These are phyloP conservation scores for Stenodema calcarata DNA, from an alignment of 2,888 invertebrate genomes.

Conservation along the genomic window DNA sequence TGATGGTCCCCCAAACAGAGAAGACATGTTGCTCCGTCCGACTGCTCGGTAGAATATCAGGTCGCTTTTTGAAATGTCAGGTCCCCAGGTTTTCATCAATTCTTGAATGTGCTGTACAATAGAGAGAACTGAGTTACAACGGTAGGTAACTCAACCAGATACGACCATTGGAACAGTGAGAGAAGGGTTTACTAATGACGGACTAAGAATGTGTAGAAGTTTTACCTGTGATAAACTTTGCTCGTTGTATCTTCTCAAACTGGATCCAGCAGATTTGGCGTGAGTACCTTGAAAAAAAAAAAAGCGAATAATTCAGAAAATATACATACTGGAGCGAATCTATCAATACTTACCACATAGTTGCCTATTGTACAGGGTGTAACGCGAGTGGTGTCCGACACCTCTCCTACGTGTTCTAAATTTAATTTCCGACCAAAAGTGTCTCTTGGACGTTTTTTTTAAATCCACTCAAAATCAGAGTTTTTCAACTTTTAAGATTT, in stretches of 20 bases:
- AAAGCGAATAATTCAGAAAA: too few species aligned
- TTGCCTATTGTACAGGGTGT: too few species aligned
- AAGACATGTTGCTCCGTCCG: conserved; percentile 72
- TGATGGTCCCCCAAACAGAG: conserved; percentile 76
- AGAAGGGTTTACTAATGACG: too few species aligned
- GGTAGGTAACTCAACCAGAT: not conserved
- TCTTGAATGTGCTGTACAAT: conserved; percentile 75
- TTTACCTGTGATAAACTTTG: conserved; percentile 73
- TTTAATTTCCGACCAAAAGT: too few species aligned
- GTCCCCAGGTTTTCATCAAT: conserved; percentile 72
- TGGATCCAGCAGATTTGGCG: conserved; percentile 82
- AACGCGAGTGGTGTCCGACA: too few species aligned
- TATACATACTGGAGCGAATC: too few species aligned
- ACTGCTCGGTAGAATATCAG: conserved; percentile 79
- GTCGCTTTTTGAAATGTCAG: conserved; percentile 71
- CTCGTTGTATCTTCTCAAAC: conserved; percentile 80
- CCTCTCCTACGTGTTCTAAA: too few species aligned
- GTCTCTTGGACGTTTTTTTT: too few species aligned
- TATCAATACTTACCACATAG: too few species aligned
- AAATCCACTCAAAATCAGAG: too few species aligned
- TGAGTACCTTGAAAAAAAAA: conserved; percentile 61
- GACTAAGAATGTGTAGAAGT: too few species aligned
- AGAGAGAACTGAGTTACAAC: not conserved
- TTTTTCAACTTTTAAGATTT: too few species aligned
- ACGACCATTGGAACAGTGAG: not conserved